Conservation (phyloP, 2,113 vertebrate genomes). For the cat (Felis catus) region DNA sequence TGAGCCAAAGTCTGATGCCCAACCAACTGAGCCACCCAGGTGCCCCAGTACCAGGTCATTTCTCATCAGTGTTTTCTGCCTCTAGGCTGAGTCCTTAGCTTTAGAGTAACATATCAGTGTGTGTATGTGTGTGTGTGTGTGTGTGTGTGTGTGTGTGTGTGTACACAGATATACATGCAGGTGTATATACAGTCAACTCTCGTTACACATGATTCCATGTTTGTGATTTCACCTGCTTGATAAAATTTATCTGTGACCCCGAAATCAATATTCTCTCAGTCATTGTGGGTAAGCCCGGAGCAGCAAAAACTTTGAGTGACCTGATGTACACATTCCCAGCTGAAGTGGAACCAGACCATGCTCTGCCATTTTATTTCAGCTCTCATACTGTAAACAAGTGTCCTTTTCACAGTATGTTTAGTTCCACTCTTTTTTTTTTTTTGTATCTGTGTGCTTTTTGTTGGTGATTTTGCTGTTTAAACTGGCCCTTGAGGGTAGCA, state of each 20-base stretch:
- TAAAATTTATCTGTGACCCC: slow-evolving; percentile 6
- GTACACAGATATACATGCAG: neutral
- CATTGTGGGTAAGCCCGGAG: neutral
- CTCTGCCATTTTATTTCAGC: neutral
- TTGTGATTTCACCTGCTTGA: neutral
- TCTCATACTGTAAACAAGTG: neutral
- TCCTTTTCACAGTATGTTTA: neutral
- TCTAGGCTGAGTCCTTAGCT: neutral
- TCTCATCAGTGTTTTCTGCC: neutral
- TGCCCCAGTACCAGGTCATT: neutral
- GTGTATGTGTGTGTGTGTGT: neutral
- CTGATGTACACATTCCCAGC: neutral
- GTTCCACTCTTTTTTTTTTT: neutral
- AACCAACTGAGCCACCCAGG: too few species aligned
- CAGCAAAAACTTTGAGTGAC: neutral
- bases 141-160: neutral
- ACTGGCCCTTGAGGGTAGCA: neutral
- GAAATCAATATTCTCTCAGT: neutral
- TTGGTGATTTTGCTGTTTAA: neutral
- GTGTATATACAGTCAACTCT: neutral
- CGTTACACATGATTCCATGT: neutral
- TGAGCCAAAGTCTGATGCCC: too few species aligned
- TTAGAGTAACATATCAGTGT: neutral
- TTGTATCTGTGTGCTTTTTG: neutral
- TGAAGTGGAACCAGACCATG: neutral